Evolutionary conservation across 2,113 vertebrate species (phyloP).

Genomic region (Phasianus colchicus): DNA sequence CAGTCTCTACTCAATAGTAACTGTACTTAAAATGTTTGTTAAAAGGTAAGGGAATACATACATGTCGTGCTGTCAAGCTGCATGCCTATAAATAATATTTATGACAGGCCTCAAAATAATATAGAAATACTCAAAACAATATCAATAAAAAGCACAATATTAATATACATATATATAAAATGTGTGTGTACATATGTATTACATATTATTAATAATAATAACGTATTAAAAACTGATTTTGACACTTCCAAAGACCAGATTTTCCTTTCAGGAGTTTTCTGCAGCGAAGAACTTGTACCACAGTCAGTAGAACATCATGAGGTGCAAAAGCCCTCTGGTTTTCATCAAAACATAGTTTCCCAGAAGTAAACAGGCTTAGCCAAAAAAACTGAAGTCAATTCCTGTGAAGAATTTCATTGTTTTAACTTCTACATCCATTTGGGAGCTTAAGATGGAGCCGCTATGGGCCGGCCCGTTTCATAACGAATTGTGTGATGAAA

Average conservation of each 20-base stretch:
- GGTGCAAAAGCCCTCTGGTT: neutral
- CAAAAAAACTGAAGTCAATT: neutral
- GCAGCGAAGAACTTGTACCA: neutral
- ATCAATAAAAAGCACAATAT: neutral
- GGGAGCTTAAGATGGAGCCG: neutral
- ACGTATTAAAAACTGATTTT: neutral
- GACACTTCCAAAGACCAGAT: neutral
- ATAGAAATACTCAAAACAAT: neutral
- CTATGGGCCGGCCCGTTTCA: neutral
- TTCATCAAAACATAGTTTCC: neutral
- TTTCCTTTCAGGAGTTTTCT: neutral
- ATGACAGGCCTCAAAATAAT: neutral
- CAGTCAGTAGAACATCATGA: neutral
- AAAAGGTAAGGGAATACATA: conserved; percentile 1
- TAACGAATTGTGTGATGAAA: neutral
- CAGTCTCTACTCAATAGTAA: neutral
- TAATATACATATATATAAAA: no score
- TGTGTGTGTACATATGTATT: neutral
- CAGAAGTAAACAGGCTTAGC: neutral
- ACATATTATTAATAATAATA: neutral
- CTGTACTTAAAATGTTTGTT: neutral
- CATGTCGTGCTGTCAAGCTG: neutral
- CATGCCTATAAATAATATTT: neutral
- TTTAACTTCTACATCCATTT: neutral
- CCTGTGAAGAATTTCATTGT: neutral